A percentile compares a stretch with the other conserved stretches of the same genome.
Evolutionary conservation across 1,140 invertebrate species (phyloP).

Genomic region (Pogonomyrmex californicus): DNA sequence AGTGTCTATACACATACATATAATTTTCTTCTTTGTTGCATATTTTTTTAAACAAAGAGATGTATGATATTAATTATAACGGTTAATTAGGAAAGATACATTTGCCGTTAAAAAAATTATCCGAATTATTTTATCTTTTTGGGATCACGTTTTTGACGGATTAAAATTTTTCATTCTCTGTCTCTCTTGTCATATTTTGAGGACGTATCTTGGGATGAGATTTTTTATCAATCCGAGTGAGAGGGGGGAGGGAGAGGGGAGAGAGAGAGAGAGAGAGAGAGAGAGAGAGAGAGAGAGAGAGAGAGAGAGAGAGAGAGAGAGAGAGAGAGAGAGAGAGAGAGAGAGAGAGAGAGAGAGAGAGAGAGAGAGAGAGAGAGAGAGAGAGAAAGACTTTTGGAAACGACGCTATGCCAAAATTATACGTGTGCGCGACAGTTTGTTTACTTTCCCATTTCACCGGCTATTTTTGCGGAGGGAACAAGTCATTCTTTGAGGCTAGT

Average conservation of each 20-base stretch:
- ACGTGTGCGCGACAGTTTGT: conserved; percentile 14
- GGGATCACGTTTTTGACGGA: neutral
- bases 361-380: neutral
- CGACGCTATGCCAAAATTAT: neutral
- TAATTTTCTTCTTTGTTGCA: neutral
- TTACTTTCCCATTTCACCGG: conserved; percentile 34
- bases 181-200: neutral
- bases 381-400: conserved; percentile 4
- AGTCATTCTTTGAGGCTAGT: conserved; percentile 58
- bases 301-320: too few relatives aligned
- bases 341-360: too few relatives aligned
- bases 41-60: neutral
- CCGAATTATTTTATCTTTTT: neutral
- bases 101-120: neutral
- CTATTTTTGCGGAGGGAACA: conserved; percentile 57
- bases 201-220: neutral
- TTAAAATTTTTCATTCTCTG: neutral
- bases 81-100: neutral
- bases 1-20: neutral
- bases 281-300: too few relatives aligned
- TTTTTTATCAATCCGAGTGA: neutral
- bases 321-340: too few relatives aligned
- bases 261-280: too few relatives aligned
- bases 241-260: too few relatives aligned
- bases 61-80: neutral